Conservation (phyloP, 2,797 vertebrate genomes). For the Oreochromis grahami region DNA sequence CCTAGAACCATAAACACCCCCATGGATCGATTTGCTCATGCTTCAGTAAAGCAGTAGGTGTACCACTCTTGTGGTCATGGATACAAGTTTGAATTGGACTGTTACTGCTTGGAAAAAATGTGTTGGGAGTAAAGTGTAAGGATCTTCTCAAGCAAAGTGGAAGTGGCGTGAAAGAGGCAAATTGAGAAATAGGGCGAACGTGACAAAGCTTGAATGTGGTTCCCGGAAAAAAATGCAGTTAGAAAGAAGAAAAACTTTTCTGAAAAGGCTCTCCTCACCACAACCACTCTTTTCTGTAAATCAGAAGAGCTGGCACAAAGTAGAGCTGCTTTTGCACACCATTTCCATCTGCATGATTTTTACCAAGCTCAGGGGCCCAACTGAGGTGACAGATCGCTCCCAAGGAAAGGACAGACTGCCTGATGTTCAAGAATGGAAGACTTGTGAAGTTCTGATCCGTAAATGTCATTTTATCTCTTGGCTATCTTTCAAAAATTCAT, state of each 20-base stretch:
- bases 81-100: background rate
- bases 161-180: background rate
- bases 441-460: slow-evolving; percentile 60
- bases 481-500: slow-evolving; percentile 60
- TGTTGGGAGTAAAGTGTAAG: background rate
- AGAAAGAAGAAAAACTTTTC: background rate
- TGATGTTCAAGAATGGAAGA: slow-evolving; percentile 44
- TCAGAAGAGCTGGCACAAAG: background rate
- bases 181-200: background rate
- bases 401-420: slow-evolving; percentile 36
- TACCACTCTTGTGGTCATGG: slow-evolving; percentile 8
- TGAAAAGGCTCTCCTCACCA: background rate
- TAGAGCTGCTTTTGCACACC: background rate
- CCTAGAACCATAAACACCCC: slow-evolving; percentile 12
- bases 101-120: slow-evolving; percentile 6
- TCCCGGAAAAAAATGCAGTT: background rate
- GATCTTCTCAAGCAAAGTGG: slow-evolving; percentile 12
- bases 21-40: slow-evolving; percentile 35
- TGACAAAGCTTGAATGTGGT: background rate
- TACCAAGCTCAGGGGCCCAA: slow-evolving; percentile 15
- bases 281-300: slow-evolving; percentile 1
- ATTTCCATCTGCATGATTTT: slow-evolving; percentile 29
- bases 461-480: slow-evolving; percentile 71
- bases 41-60: slow-evolving; percentile 4
- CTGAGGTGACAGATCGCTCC: slow-evolving; percentile 49